A percentile compares a stretch with the other conserved stretches of the same genome.
Conservation (phyloP, 2,113 vertebrate species). For the Paralichthys olivaceus region DNA sequence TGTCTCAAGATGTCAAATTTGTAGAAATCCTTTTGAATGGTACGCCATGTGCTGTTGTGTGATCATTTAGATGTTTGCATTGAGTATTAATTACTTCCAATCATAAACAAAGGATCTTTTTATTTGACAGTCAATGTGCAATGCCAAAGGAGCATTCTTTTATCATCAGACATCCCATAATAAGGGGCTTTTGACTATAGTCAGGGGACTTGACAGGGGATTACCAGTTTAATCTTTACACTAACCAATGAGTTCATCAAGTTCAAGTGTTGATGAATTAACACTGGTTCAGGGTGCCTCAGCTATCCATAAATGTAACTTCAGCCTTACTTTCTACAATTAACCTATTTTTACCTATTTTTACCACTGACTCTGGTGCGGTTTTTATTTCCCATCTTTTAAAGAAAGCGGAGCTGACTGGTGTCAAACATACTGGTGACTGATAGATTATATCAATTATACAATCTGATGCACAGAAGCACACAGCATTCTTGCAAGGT, state of each 20-base stretch:
- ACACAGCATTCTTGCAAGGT: neutral
- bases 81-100: slow-evolving; percentile 1
- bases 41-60: neutral
- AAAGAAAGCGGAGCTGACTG: neutral
- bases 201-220: neutral
- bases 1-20: slow-evolving; percentile 6
- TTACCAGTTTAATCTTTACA: neutral
- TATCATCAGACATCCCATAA: neutral
- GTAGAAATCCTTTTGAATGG: slow-evolving; percentile 13
- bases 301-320: too few relatives aligned
- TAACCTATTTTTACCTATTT: too few relatives aligned
- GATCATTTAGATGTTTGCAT: neutral
- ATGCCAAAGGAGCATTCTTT: neutral
- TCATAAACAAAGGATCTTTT: neutral
- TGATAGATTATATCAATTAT: neutral
- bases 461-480: neutral
- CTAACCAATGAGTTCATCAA: neutral
- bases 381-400: neutral
- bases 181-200: neutral
- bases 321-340: too few relatives aligned
- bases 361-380: neutral
- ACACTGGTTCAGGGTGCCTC: too few relatives aligned
- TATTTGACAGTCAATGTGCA: neutral
- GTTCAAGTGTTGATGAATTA: too few relatives aligned
- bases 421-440: neutral